These are phyloP conservation scores for Austrolebias charrua DNA, from an alignment of 2,797 vertebrate genomes.

Conservation along the genomic window DNA sequence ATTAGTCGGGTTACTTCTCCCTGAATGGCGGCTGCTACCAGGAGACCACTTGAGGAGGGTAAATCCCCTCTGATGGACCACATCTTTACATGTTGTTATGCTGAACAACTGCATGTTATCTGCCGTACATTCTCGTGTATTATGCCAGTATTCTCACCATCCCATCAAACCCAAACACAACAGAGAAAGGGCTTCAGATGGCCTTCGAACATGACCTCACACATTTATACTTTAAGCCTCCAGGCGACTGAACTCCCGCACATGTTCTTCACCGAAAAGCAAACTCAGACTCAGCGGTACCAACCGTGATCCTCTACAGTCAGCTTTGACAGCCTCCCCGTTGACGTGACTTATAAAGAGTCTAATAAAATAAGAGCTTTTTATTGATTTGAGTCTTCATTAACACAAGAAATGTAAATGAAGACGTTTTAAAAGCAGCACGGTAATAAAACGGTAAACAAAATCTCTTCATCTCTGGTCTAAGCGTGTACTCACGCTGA, in stretches of 20 bases:
- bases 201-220: constrained; percentile 19
- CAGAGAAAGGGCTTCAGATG: constrained; percentile 14
- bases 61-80: constrained; percentile 27
- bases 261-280: constrained; percentile 24
- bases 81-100: constrained; percentile 15
- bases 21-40: constrained; percentile 41
- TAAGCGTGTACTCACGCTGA: constrained; percentile 75
- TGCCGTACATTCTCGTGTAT: constrained; percentile 7
- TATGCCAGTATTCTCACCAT: constrained; percentile 8
- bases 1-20: constrained; percentile 61
- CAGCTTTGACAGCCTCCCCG: constrained; percentile 10
- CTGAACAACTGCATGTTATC: neutral
- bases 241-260: constrained; percentile 11
- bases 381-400: constrained; percentile 3
- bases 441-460: constrained; percentile 27
- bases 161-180: constrained; percentile 12
- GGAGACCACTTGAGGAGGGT: constrained; percentile 36
- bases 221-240: constrained; percentile 13
- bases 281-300: constrained; percentile 33
- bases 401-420: constrained; percentile 19
- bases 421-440: constrained; percentile 19
- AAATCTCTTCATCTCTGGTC: constrained; percentile 24
- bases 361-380: constrained; percentile 25
- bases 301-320: constrained; percentile 12
- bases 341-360: constrained; percentile 8